phyloP scores from a whole-genome alignment of 2,797 vertebrate species.

The Pantherophis vulpinus region DNA sequence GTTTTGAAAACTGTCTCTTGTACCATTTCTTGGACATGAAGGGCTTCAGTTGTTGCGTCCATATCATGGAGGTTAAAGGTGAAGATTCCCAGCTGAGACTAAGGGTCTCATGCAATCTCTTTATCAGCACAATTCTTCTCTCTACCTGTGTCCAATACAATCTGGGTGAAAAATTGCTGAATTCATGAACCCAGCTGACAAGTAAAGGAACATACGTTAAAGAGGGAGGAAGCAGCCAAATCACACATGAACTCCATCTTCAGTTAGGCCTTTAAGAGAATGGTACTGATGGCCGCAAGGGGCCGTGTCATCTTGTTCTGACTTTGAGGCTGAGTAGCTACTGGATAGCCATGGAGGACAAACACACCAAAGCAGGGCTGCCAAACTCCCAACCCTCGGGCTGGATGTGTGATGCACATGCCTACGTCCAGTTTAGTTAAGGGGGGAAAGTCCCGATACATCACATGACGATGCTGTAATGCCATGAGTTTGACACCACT shows the following conservation, averaged over 20 bases:
- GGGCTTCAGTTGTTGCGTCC: neutral
- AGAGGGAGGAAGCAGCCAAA: neutral
- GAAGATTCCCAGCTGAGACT: neutral
- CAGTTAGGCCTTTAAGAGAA: neutral
- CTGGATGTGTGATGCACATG: fast-evolving
- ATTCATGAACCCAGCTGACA: neutral
- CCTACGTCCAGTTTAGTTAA: neutral
- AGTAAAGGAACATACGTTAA: neutral
- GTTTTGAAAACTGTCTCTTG: neutral
- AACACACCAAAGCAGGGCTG: neutral
- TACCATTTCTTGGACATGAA: neutral
- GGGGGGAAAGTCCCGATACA: neutral
- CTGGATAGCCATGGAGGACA: neutral
- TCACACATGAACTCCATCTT: neutral
- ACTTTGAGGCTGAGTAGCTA: neutral
- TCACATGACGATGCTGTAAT: neutral
- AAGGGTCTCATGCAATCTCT: neutral
- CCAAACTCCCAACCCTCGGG: fast-evolving
- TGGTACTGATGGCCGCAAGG: neutral
- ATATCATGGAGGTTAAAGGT: neutral
- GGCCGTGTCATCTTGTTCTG: neutral
- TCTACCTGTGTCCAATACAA: neutral
- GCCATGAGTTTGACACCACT: neutral
- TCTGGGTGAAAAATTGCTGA: neutral
- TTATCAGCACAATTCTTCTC: neutral